Conservation (phyloP, 2,797 vertebrate genomes). For the Peromyscus melanophrys region DNA sequence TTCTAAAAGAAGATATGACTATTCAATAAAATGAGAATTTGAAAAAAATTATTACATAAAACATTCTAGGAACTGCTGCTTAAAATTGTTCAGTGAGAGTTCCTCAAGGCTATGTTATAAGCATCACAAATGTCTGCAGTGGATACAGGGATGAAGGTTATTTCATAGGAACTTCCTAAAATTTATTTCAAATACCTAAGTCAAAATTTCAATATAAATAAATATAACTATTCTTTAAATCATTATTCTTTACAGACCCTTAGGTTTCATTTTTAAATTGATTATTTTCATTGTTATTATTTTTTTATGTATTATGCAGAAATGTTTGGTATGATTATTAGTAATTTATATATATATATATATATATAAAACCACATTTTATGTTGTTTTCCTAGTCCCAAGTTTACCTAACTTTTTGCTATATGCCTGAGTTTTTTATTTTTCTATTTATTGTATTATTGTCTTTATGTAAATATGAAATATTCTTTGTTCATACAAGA, state of each 20-base stretch:
- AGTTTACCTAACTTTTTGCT: neutral
- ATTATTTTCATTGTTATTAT: neutral
- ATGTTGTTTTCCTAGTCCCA: neutral
- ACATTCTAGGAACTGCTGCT: neutral
- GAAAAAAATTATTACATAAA: neutral
- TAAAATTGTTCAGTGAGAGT: neutral
- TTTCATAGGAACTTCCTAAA: neutral
- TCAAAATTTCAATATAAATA: neutral
- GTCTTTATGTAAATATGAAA: neutral
- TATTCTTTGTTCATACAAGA: neutral
- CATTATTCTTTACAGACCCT: neutral
- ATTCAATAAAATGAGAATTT: neutral
- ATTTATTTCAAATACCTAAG: neutral
- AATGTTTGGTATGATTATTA: neutral
- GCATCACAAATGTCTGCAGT: neutral
- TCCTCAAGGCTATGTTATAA: neutral
- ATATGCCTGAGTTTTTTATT: neutral
- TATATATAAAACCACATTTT: neutral
- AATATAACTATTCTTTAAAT: neutral
- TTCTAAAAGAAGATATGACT: neutral
- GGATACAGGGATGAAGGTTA: neutral
- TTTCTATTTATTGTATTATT: neutral
- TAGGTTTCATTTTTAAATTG: neutral
- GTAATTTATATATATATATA: neutral
- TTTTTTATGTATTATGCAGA: neutral